phyloP scores from a whole-genome alignment of 2,113 vertebrate species.

The Oreochromis tanganicae region DNA sequence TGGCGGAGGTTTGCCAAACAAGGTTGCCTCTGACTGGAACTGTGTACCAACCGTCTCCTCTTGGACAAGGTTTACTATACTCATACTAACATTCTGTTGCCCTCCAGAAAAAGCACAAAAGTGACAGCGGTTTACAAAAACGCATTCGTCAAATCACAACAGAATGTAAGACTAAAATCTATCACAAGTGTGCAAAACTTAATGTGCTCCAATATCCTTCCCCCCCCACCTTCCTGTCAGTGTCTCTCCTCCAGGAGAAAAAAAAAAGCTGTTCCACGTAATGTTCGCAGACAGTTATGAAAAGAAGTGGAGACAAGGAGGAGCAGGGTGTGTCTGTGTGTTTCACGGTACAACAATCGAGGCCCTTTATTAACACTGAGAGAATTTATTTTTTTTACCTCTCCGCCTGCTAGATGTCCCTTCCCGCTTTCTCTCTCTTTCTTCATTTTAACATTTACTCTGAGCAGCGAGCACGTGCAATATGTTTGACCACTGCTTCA shows the following conservation, averaged over 20 bases:
- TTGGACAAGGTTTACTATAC: background rate
- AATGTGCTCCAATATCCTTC: background rate
- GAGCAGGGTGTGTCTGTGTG: conserved; percentile 43
- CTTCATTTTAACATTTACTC: background rate
- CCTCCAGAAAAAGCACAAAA: background rate
- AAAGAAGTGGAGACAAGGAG: conserved; percentile 16
- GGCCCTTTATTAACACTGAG: conserved; percentile 55
- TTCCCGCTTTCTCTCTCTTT: conserved; percentile 1
- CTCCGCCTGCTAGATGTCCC: conserved; percentile 24
- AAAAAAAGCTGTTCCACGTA: background rate
- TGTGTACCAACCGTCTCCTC: conserved; percentile 5
- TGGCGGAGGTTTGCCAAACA: conserved; percentile 45
- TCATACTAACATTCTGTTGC: background rate
- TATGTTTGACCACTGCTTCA: background rate
- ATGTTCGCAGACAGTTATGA: conserved; percentile 27
- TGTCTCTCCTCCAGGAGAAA: background rate
- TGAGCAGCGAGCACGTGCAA: background rate
- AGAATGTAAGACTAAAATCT: background rate
- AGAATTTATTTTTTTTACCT: conserved; percentile 48
- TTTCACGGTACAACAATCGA: conserved; percentile 23
- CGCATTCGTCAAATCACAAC: background rate
- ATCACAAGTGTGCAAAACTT: background rate
- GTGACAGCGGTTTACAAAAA: background rate
- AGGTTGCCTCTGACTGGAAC: conserved; percentile 30
- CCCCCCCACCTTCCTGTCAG: background rate